phyloP scores from a whole-genome alignment of 2,113 vertebrate species.

The Paralichthys olivaceus region DNA sequence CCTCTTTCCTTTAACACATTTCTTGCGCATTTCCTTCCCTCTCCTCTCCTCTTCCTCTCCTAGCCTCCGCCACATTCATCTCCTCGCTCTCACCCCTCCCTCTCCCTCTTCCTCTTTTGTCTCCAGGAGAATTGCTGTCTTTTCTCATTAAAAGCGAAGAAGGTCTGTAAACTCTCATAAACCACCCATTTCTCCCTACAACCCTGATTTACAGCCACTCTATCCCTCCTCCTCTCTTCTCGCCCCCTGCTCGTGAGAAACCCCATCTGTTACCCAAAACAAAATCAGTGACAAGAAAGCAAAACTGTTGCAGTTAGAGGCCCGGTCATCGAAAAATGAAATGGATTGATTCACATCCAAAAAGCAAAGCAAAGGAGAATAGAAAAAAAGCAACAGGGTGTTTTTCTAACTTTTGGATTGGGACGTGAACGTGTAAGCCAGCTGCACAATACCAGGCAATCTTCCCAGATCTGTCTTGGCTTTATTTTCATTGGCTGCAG shows the following conservation, averaged over 20 bases:
- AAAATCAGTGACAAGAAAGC: conserved; percentile 39
- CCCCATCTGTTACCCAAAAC: conserved; percentile 66
- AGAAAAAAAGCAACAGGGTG: conserved; percentile 47
- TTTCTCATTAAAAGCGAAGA: conserved; percentile 74
- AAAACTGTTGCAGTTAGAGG: conserved; percentile 43
- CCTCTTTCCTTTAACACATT: conserved; percentile 18
- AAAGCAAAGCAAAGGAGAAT: conserved; percentile 33
- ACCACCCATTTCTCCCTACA: conserved; percentile 57
- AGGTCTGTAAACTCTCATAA: conserved; percentile 76
- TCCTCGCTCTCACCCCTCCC: conserved; percentile 2
- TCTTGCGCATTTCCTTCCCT: conserved; percentile 24
- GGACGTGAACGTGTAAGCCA: conserved; percentile 57
- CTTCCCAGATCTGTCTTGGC: conserved; percentile 60
- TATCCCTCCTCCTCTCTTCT: conserved; percentile 7
- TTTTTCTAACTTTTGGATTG: conserved; percentile 67
- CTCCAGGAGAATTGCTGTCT: conserved; percentile 54
- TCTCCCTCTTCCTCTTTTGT: conserved; percentile 41
- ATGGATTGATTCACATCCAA: conserved; percentile 43
- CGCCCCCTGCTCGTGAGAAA: conserved; percentile 45
- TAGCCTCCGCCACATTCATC: conserved; percentile 17
- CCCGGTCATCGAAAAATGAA: conserved; percentile 29
- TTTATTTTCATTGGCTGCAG: conserved; percentile 66
- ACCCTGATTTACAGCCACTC: conserved; percentile 63
- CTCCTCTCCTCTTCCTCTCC: background rate
- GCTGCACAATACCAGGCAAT: conserved; percentile 65